phyloP scores from a whole-genome alignment of 2,113 vertebrate species.

The Irena cyanogastra region DNA sequence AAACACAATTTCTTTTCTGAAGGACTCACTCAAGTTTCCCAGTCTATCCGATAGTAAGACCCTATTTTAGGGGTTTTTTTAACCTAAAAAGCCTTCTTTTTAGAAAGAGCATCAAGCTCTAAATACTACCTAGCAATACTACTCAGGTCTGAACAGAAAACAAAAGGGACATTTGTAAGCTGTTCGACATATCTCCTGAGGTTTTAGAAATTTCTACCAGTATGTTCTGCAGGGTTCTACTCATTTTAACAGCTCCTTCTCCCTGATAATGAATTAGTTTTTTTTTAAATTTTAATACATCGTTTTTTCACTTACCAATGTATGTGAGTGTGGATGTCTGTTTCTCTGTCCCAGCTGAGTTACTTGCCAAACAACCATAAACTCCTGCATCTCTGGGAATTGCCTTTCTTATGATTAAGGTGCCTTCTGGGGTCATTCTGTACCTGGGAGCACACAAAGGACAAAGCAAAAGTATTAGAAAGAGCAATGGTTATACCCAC shows the following conservation, averaged over 20 bases:
- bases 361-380: conserved; percentile 91
- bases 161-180: background rate
- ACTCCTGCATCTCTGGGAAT: conserved; percentile 81
- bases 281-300: background rate
- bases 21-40: background rate
- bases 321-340: conserved; percentile 81
- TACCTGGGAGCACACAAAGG: conserved; percentile 69
- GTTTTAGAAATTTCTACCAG: background rate
- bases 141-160: background rate
- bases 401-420: conserved; percentile 81
- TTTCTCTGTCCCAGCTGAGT: conserved; percentile 84
- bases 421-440: conserved; percentile 82
- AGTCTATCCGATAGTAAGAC: background rate
- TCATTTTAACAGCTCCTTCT: background rate
- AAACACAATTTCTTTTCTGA: background rate
- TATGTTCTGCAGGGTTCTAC: background rate
- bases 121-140: background rate
- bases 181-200: background rate
- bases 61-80: background rate
- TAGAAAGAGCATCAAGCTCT: background rate
- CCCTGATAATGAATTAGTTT: background rate
- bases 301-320: conserved; percentile 72
- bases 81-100: background rate
- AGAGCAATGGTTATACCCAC: background rate
- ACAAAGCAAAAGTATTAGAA: background rate